Evolutionary conservation across 2,797 vertebrate genomes (phyloP).

Genomic region (Benthosema pterotum): DNA sequence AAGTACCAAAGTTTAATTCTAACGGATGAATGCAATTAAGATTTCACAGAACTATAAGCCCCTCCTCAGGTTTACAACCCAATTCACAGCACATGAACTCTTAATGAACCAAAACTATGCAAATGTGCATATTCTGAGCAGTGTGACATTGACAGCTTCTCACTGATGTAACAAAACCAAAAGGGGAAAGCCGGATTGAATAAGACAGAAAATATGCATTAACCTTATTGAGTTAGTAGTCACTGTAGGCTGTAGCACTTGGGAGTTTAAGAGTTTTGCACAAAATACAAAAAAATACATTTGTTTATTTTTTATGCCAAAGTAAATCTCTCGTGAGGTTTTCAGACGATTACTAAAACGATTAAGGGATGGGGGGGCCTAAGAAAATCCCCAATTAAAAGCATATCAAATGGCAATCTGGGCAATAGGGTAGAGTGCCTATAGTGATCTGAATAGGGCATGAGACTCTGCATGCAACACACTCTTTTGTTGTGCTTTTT

Average conservation of each 20-base stretch:
- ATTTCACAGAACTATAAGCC: slow-evolving; percentile 1
- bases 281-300: slow-evolving; percentile 34
- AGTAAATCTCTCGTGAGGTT: slow-evolving; percentile 18
- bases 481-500: neutral
- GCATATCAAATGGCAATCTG: slow-evolving; percentile 22
- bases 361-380: slow-evolving; percentile 38
- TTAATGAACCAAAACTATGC: slow-evolving; percentile 80
- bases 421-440: slow-evolving; percentile 18
- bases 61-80: slow-evolving; percentile 3
- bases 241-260: slow-evolving; percentile 62
- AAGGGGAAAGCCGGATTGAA: slow-evolving; percentile 22
- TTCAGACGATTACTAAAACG: slow-evolving; percentile 46
- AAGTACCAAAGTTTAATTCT: too few species aligned
- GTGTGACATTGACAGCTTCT: slow-evolving; percentile 38
- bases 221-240: slow-evolving; percentile 58
- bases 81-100: slow-evolving; percentile 46
- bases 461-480: slow-evolving; percentile 5
- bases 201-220: slow-evolving; percentile 25
- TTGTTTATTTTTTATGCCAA: slow-evolving; percentile 8
- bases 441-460: neutral
- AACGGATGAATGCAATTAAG: neutral
- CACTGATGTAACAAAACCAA: slow-evolving; percentile 42
- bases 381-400: slow-evolving; percentile 50
- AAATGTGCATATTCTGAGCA: slow-evolving; percentile 79
- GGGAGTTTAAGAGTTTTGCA: slow-evolving; percentile 17